Percentiles rank a stretch among this genome's conserved stretches.
These are phyloP conservation scores for Lasioglossum oenotherae DNA, from an alignment of 2,888 invertebrate species.

Conservation along the genomic window DNA sequence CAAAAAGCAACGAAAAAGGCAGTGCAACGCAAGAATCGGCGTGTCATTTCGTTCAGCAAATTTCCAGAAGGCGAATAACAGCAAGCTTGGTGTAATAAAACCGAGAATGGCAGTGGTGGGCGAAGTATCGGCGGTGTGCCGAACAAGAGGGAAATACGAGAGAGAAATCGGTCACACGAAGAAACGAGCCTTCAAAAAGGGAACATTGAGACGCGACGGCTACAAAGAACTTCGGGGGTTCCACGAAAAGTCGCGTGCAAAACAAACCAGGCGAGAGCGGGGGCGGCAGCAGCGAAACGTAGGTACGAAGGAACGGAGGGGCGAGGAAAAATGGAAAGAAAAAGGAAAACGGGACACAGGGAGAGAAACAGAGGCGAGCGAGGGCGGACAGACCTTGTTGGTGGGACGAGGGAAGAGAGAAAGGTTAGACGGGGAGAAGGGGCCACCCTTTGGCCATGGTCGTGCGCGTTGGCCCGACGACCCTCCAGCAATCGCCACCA, in stretches of 20 bases:
- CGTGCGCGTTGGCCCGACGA: constrained; percentile 75
- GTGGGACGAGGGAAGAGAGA: constrained; percentile 10
- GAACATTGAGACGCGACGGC: constrained; percentile 41
- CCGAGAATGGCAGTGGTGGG: not conserved
- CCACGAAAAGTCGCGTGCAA: constrained; percentile 69
- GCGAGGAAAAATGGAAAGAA: constrained; percentile 12
- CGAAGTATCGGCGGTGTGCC: not conserved
- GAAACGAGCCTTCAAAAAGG: constrained; percentile 39
- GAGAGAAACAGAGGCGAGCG: not conserved
- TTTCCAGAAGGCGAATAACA: constrained; percentile 27
- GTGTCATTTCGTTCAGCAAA: not conserved
- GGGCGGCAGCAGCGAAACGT: not conserved
- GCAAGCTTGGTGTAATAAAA: constrained; percentile 16
- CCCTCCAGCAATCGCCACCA: constrained; percentile 64
- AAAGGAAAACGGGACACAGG: not conserved
- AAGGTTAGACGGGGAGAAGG: constrained; percentile 24
- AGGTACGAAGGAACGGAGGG: not conserved
- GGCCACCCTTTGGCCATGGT: constrained; percentile 64
- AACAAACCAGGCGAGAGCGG: constrained; percentile 54
- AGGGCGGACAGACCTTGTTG: not conserved
- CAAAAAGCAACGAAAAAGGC: not conserved
- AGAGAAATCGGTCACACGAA: constrained; percentile 39
- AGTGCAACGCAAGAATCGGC: not conserved
- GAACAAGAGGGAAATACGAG: not conserved
- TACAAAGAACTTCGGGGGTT: constrained; percentile 59